phyloP scores from a whole-genome alignment of 2,797 vertebrate species.

The Anas flavirostris region DNA sequence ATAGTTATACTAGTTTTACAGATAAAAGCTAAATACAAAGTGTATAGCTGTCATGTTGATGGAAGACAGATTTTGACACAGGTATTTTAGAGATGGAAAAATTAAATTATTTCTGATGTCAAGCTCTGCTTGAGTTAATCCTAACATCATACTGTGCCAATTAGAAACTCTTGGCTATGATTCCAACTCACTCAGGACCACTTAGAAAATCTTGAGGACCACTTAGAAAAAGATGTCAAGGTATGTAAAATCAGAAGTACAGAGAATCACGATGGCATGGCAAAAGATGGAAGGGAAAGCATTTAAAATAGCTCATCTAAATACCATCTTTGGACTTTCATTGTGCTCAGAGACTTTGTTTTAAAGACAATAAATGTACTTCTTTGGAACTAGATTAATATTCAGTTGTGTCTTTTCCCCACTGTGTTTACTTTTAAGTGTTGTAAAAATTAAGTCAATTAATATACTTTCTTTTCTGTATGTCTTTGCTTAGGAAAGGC shows the following conservation, averaged over 20 bases:
- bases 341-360: neutral
- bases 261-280: neutral
- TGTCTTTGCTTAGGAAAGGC: neutral
- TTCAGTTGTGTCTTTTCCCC: neutral
- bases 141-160: neutral
- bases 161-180: neutral
- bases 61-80: neutral
- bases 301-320: neutral
- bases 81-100: neutral
- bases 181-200: neutral
- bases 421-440: neutral
- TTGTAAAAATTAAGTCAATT: neutral
- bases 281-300: neutral
- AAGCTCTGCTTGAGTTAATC: neutral
- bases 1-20: neutral
- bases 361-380: neutral
- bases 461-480: neutral
- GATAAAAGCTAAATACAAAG: neutral
- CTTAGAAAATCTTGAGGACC: neutral
- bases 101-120: neutral
- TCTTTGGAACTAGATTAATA: neutral
- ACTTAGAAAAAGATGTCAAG: neutral
- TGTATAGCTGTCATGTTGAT: neutral
- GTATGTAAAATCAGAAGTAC: neutral
- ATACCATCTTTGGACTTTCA: neutral